Percentiles rank a stretch among this genome's conserved stretches.
Evolutionary conservation across 1,140 invertebrate species (phyloP).

Genomic region (Anadara kagoshimensis): DNA sequence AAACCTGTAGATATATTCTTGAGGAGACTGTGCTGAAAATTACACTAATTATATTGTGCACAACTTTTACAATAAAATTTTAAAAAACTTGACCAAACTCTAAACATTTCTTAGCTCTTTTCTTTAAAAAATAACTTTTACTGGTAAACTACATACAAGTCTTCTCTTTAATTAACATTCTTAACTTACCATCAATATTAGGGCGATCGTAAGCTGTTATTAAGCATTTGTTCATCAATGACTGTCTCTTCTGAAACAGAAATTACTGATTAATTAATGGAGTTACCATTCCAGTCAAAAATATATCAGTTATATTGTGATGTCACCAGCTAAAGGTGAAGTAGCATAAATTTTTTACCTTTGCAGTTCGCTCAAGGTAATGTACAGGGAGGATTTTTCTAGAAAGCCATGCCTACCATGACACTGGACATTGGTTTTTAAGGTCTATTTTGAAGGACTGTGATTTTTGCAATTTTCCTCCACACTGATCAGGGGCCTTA

Average conservation of each 20-base stretch:
- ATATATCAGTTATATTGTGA: no score
- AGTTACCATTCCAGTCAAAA: no score
- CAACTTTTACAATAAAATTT: not conserved
- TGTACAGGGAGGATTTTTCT: no score
- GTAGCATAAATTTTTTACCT: no score
- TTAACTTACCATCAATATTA: constrained; percentile 3
- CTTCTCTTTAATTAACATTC: no score
- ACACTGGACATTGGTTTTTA: no score
- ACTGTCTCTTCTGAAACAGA: constrained; percentile 26
- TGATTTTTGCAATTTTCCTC: not conserved
- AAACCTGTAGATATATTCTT: no score
- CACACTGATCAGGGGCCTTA: not conserved
- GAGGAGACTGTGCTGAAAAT: not conserved
- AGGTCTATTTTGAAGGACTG: not conserved
- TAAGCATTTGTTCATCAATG: constrained; percentile 27
- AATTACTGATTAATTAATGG: no score
- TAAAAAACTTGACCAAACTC: not conserved
- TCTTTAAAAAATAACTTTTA: not conserved
- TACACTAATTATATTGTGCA: not conserved
- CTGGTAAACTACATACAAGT: no score
- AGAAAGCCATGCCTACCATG: no score
- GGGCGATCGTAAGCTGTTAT: constrained; percentile 2
- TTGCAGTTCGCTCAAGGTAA: no score
- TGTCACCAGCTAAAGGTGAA: not conserved
- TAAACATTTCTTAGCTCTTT: not conserved